Conservation (phyloP, 2,888 invertebrate genomes). For the Ichneumoninae sp. region DNA sequence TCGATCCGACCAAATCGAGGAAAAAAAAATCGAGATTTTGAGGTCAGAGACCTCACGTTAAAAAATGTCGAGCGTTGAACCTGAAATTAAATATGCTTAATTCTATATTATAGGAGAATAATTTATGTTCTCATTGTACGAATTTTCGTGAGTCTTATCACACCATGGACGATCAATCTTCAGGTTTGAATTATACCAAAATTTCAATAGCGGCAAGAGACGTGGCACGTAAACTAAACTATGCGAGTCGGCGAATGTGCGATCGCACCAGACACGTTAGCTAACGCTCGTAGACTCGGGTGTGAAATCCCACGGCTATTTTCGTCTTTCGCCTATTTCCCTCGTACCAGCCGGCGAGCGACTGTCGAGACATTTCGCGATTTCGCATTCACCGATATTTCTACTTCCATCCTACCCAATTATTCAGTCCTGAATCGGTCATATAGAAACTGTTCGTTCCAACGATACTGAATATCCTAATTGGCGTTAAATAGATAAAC, state of each 20-base stretch:
- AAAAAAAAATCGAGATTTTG: background rate
- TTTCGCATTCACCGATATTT: slow-evolving; percentile 22
- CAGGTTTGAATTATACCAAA: slow-evolving; percentile 10
- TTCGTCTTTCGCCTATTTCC: slow-evolving; percentile 39
- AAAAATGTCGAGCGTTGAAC: background rate
- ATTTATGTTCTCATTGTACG: background rate
- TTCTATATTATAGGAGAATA: background rate
- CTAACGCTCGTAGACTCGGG: slow-evolving; percentile 34
- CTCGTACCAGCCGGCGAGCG: slow-evolving; percentile 33
- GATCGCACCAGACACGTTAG: slow-evolving; percentile 45
- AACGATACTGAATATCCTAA: background rate
- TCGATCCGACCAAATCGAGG: slow-evolving; percentile 53
- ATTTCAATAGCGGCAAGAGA: slow-evolving; percentile 13
- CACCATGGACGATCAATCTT: slow-evolving; percentile 40
- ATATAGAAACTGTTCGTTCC: background rate
- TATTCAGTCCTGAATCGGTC: slow-evolving; percentile 15
- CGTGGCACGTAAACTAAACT: slow-evolving; percentile 5
- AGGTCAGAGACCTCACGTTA: background rate
- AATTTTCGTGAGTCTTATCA: slow-evolving; percentile 25
- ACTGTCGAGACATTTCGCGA: slow-evolving; percentile 37
- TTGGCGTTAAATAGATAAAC: background rate
- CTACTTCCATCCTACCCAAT: slow-evolving; percentile 20
- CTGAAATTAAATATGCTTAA: slow-evolving; percentile 32
- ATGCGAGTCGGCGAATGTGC: slow-evolving; percentile 24
- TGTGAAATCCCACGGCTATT: slow-evolving; percentile 55